phyloP scores from a whole-genome alignment of 2,888 invertebrate species.

The Acrobasis suavella region DNA sequence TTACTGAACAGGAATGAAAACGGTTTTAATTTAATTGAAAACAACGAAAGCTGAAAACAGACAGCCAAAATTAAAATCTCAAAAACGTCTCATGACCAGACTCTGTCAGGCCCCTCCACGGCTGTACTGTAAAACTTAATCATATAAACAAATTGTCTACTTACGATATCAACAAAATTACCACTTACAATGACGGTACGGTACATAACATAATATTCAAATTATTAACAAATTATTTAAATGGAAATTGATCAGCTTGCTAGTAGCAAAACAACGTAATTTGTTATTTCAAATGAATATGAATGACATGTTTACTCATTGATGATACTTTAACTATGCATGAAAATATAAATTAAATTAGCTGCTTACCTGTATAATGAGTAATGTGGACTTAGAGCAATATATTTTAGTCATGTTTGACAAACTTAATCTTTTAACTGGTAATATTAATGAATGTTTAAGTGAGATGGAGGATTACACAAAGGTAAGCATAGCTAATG shows the following conservation, averaged over 20 bases:
- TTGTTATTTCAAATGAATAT: background rate
- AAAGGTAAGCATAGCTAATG: conserved; percentile 4
- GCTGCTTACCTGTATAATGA: background rate
- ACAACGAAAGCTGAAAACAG: too few species aligned
- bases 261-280: conserved; percentile 1
- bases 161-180: background rate
- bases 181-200: background rate
- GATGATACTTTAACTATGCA: conserved; percentile 10
- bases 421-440: background rate
- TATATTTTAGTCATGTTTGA: conserved; percentile 1
- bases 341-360: conserved; percentile 26
- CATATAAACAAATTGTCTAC: too few species aligned
- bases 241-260: background rate
- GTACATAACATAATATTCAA: background rate
- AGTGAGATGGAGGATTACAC: background rate
- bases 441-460: conserved; percentile 5
- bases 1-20: too few species aligned
- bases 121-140: too few species aligned
- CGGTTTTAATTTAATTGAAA: too few species aligned
- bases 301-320: conserved; percentile 16
- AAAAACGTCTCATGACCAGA: too few species aligned
- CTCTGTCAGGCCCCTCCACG: too few species aligned
- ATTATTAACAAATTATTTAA: background rate
- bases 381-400: conserved; percentile 1
- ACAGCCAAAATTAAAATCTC: too few species aligned